Evolutionary conservation across 1,140 invertebrate genomes (phyloP).

Genomic region (Bombus picipes): DNA sequence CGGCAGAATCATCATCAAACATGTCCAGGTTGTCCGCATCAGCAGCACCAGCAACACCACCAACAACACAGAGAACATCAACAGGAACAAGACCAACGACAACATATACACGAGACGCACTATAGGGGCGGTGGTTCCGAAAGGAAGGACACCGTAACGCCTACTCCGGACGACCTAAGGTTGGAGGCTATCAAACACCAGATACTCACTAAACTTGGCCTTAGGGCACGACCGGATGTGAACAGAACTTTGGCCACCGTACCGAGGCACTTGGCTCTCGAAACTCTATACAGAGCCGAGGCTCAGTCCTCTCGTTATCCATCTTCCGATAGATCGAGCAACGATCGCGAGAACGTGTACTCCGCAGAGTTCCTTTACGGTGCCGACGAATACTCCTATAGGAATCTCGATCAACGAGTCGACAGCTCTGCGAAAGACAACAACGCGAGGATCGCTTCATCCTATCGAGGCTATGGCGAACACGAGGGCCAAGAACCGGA

Average conservation of each 20-base stretch:
- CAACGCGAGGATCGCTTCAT: constrained; percentile 64
- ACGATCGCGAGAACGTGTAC: constrained; percentile 60
- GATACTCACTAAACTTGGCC: constrained; percentile 89
- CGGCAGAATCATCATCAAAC: constrained; percentile 76
- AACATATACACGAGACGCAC: constrained; percentile 70
- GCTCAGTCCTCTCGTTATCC: constrained; percentile 72
- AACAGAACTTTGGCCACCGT: constrained; percentile 84
- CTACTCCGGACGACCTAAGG: constrained; percentile 84
- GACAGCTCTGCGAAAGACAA: constrained; percentile 61
- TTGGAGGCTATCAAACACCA: constrained; percentile 90
- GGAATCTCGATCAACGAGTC: constrained; percentile 71
- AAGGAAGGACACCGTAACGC: constrained; percentile 62
- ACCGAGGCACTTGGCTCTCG: constrained; percentile 86
- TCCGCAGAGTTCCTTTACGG: constrained; percentile 71
- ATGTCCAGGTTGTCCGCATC: constrained; percentile 80
- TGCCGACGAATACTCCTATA: constrained; percentile 76
- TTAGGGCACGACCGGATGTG: constrained; percentile 87
- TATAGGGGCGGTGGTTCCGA: constrained; percentile 35
- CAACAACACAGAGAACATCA: neutral
- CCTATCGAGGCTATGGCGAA: constrained; percentile 72
- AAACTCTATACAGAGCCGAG: constrained; percentile 87
- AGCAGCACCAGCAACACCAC: constrained; percentile 68
- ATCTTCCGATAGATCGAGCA: constrained; percentile 48
- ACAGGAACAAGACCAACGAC: constrained; percentile 68
- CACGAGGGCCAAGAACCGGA: constrained; percentile 70